phyloP scores from a whole-genome alignment of 2,797 vertebrate species.

The Rhincodon typus region DNA sequence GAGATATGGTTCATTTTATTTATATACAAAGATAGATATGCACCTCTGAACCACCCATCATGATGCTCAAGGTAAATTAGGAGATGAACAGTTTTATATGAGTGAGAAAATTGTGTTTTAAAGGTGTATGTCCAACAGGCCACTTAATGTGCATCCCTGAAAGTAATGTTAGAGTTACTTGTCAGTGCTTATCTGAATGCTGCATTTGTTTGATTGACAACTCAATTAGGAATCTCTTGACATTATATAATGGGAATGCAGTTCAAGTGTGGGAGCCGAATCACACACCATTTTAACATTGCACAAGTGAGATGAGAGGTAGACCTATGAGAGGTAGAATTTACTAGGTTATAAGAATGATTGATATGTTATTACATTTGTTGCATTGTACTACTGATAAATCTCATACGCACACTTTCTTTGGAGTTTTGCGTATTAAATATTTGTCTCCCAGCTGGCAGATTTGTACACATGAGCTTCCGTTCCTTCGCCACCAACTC shows the following conservation, averaged over 20 bases:
- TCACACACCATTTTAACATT: not conserved
- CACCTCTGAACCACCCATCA: not conserved
- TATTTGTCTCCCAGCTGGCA: not conserved
- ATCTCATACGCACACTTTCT: not conserved
- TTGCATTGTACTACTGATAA: not conserved
- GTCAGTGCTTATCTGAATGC: not conserved
- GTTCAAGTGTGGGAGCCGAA: not conserved
- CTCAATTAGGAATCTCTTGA: not conserved
- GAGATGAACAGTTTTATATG: not conserved
- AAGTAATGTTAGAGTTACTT: not conserved
- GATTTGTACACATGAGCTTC: not conserved
- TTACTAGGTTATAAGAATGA: not conserved
- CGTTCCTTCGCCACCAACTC: too few relatives aligned
- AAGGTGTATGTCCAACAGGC: not conserved
- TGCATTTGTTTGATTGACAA: not conserved
- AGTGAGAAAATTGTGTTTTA: not conserved
- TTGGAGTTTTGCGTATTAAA: not conserved
- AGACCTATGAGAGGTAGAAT: not conserved
- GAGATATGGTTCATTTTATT: not conserved
- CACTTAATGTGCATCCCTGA: not conserved
- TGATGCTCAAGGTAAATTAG: not conserved
- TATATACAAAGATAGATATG: not conserved
- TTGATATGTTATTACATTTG: not conserved
- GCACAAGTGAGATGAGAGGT: not conserved
- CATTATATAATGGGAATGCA: not conserved